These are phyloP conservation scores for Tenualosa thibaudeaui DNA, from an alignment of 2,797 vertebrate species.

Conservation along the genomic window DNA sequence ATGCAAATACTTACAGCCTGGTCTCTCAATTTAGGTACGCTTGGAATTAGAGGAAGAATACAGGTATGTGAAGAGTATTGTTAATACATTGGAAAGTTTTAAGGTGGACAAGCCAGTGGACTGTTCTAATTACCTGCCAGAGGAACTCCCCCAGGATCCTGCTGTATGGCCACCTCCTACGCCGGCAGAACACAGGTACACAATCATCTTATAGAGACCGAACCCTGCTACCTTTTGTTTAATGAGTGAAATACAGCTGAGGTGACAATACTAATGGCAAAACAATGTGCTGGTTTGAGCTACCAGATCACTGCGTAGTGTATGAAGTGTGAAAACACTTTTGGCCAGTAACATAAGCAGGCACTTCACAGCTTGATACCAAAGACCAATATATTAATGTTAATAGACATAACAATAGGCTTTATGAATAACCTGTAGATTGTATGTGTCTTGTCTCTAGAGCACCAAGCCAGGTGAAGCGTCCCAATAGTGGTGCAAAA, in stretches of 20 bases:
- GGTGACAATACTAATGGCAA: neutral
- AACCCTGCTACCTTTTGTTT: neutral
- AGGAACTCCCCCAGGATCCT: slow-evolving; percentile 83
- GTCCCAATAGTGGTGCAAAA: slow-evolving; percentile 81
- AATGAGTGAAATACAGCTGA: neutral
- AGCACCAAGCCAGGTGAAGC: slow-evolving; percentile 83
- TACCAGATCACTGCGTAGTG: neutral
- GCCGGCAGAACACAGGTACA: slow-evolving; percentile 92
- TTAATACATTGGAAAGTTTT: slow-evolving; percentile 90
- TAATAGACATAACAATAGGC: neutral
- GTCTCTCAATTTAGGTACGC: slow-evolving; percentile 73
- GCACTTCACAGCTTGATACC: neutral
- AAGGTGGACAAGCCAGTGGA: slow-evolving; percentile 86
- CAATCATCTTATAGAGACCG: neutral
- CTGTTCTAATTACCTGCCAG: slow-evolving; percentile 77
- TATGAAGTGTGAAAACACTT: neutral
- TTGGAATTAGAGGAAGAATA: slow-evolving; percentile 92
- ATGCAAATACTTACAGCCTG: neutral
- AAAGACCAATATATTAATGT: neutral
- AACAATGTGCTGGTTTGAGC: neutral
- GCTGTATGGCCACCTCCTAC: slow-evolving; percentile 92
- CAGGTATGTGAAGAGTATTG: slow-evolving; percentile 91
- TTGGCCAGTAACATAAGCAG: neutral
- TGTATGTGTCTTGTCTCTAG: slow-evolving; percentile 61
- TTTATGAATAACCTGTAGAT: neutral